These are phyloP conservation scores for Globodera rostochiensis DNA, from an alignment of 1,140 invertebrate genomes.

Conservation along the genomic window DNA sequence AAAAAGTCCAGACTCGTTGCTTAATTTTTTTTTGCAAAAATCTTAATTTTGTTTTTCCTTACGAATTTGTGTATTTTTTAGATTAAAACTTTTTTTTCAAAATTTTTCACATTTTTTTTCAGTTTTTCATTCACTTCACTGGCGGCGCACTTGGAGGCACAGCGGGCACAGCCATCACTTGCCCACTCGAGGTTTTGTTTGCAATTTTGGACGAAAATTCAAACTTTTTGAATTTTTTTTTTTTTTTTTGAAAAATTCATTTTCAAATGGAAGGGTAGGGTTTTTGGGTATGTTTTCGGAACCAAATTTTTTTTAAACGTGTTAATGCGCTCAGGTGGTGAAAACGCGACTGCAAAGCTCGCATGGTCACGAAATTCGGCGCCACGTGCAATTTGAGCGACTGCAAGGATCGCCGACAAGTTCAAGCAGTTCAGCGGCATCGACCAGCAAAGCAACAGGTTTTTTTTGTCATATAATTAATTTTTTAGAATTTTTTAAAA, in stretches of 20 bases:
- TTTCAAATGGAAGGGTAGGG: too few relatives aligned
- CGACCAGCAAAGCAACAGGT: slow-evolving; percentile 8
- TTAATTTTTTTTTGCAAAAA: too few relatives aligned
- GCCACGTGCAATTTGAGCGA: not conserved
- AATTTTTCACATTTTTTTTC: not conserved
- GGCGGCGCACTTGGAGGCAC: slow-evolving; percentile 47
- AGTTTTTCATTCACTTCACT: slow-evolving; percentile 38
- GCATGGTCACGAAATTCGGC: slow-evolving; percentile 5
- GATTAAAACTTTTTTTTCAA: not conserved
- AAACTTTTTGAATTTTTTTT: too few relatives aligned
- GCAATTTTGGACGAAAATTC: not conserved
- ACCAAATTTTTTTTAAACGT: not conserved
- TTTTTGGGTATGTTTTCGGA: not conserved
- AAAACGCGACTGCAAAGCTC: slow-evolving; percentile 89
- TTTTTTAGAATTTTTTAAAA: slow-evolving; percentile 2
- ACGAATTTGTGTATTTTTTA: too few relatives aligned
- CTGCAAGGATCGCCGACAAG: too few relatives aligned
- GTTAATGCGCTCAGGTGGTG: slow-evolving; percentile 73
- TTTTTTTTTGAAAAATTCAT: too few relatives aligned
- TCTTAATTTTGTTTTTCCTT: too few relatives aligned
- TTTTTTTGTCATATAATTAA: not conserved
- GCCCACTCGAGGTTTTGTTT: slow-evolving; percentile 79
- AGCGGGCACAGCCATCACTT: slow-evolving; percentile 87
- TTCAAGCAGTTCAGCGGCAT: too few relatives aligned
- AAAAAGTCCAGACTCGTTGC: too few relatives aligned